Percentiles rank a stretch among this genome's conserved stretches.
phyloP scores from a whole-genome alignment of 2,113 vertebrate species.

The Saccopteryx leptura region DNA sequence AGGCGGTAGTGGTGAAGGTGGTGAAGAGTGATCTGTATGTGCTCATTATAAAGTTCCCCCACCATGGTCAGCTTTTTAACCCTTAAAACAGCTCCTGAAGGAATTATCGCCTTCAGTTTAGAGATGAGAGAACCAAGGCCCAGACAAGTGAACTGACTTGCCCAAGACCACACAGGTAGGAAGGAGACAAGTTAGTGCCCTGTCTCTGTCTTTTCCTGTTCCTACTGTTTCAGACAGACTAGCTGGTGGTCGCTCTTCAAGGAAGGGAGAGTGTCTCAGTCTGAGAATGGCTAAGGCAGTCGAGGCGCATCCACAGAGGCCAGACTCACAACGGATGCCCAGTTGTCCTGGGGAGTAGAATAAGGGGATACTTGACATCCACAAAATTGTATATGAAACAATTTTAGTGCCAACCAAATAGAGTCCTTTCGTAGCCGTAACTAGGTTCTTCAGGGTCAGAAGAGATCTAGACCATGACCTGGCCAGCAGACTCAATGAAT shows the following conservation, averaged over 20 bases:
- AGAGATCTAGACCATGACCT: not conserved
- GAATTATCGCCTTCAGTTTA: not conserved
- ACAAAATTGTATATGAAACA: not conserved
- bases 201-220: not conserved
- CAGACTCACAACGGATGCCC: not conserved
- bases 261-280: not conserved
- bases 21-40: not conserved
- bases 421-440: not conserved
- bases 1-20: not conserved
- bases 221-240: not conserved
- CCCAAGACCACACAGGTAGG: not conserved
- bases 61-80: not conserved
- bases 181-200: not conserved
- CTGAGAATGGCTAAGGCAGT: slow-evolving; percentile 1
- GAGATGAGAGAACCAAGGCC: not conserved
- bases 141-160: slow-evolving; percentile 11
- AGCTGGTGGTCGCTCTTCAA: not conserved
- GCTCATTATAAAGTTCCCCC: not conserved
- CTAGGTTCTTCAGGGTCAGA: not conserved
- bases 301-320: not conserved
- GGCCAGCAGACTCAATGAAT: not conserved
- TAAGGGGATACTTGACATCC: not conserved
- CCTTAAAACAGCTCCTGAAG: not conserved
- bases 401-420: not conserved
- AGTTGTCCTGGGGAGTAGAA: not conserved